These are phyloP conservation scores for Atta texana DNA, from an alignment of 1,140 invertebrate genomes.

Conservation along the genomic window DNA sequence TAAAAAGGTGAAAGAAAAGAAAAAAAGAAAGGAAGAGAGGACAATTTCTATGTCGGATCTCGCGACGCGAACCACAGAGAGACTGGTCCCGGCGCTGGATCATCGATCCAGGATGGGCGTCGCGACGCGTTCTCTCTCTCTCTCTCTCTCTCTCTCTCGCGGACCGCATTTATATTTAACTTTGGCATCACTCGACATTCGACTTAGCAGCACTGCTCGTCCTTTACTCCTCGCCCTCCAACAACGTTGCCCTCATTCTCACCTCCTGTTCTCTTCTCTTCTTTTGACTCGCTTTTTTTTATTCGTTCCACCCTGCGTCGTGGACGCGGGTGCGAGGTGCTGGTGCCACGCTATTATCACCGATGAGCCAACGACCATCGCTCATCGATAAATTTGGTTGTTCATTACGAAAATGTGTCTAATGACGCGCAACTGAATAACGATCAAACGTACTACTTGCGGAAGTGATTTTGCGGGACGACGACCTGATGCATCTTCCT, in stretches of 20 bases:
- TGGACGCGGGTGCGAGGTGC: slow-evolving; percentile 32
- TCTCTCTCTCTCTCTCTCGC: slow-evolving; percentile 37
- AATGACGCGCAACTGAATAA: not conserved
- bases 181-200: slow-evolving; percentile 86
- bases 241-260: slow-evolving; percentile 66
- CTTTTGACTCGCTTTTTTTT: slow-evolving; percentile 52
- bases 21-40: slow-evolving; percentile 29
- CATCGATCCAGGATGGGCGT: slow-evolving; percentile 83
- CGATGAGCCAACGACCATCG: slow-evolving; percentile 73
- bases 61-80: slow-evolving; percentile 82
- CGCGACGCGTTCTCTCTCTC: slow-evolving; percentile 65
- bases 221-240: slow-evolving; percentile 54
- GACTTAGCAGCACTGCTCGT: slow-evolving; percentile 76
- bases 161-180: slow-evolving; percentile 85
- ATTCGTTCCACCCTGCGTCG: slow-evolving; percentile 24
- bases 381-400: slow-evolving; percentile 83
- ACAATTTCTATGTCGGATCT: slow-evolving; percentile 69
- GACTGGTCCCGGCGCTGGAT: slow-evolving; percentile 82
- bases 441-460: not conserved
- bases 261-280: slow-evolving; percentile 49
- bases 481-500: not conserved
- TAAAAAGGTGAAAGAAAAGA: not conserved
- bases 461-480: not conserved
- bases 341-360: slow-evolving; percentile 67
- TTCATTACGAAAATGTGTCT: slow-evolving; percentile 46